phyloP scores from a whole-genome alignment of 2,113 vertebrate genomes.

The Petromus typicus region DNA sequence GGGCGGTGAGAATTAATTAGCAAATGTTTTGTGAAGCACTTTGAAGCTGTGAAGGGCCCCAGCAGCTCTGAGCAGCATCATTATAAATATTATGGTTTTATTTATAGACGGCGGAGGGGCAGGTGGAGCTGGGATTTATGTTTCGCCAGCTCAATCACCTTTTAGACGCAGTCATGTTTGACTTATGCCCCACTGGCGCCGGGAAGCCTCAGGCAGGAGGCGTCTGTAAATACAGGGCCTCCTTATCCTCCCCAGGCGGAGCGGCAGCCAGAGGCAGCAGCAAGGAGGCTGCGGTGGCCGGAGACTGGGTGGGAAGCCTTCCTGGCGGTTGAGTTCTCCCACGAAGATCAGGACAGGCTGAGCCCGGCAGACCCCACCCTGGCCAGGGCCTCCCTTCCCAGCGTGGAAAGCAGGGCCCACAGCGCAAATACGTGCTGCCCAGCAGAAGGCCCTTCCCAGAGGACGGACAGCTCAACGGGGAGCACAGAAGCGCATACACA shows the following conservation, averaged over 20 bases:
- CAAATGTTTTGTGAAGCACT: constrained; percentile 50
- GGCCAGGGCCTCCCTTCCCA: too few species aligned
- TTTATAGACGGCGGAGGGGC: constrained; percentile 29
- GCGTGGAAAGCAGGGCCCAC: too few species aligned
- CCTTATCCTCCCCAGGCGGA: background rate
- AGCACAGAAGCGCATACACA: rapidly evolving
- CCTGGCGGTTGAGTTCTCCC: background rate
- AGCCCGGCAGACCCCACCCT: background rate
- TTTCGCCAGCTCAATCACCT: constrained; percentile 54
- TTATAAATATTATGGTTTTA: constrained; percentile 49
- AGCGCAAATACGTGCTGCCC: rapidly evolving
- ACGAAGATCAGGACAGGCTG: background rate
- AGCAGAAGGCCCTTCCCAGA: background rate
- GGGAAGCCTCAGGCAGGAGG: constrained; percentile 56
- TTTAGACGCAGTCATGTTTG: background rate
- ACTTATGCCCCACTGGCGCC: constrained; percentile 48
- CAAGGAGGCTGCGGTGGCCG: background rate
- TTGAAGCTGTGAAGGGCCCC: constrained; percentile 59
- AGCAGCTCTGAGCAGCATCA: background rate
- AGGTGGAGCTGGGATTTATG: background rate
- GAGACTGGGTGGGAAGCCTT: background rate
- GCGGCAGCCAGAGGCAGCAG: background rate
- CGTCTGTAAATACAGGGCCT: constrained; percentile 42
- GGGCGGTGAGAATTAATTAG: constrained; percentile 14
- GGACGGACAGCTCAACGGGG: background rate